phyloP scores from a whole-genome alignment of 2,797 vertebrate species.

The Macropodus opercularis region DNA sequence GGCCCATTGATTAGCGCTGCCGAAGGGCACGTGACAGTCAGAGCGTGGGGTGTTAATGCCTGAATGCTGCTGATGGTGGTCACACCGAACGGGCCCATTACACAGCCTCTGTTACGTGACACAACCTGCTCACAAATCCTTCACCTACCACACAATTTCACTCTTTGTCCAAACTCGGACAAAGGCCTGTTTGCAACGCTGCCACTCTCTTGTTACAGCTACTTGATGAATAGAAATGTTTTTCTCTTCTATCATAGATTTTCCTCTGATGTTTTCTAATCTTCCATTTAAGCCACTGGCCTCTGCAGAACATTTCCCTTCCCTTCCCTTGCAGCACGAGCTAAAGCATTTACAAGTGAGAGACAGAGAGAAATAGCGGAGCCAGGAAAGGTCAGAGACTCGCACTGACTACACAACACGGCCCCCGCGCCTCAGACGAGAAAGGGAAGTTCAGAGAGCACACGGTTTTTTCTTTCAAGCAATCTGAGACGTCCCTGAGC shows the following conservation, averaged over 20 bases:
- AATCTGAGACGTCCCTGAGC: slow-evolving; percentile 11
- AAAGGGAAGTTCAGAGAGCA: slow-evolving; percentile 34
- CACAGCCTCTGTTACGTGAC: slow-evolving; percentile 33
- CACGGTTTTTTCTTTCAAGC: slow-evolving; percentile 4
- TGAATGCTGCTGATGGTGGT: slow-evolving; percentile 46
- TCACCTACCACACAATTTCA: slow-evolving; percentile 10
- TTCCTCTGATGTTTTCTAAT: slow-evolving; percentile 13
- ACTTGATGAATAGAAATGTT: slow-evolving; percentile 27
- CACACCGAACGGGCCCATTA: slow-evolving; percentile 52
- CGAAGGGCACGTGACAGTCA: slow-evolving; percentile 33
- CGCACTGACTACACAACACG: slow-evolving; percentile 12
- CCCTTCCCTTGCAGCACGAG: slow-evolving; percentile 21
- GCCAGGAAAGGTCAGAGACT: slow-evolving; percentile 45
- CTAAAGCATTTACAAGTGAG: slow-evolving; percentile 18
- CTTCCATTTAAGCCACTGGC: slow-evolving; percentile 30
- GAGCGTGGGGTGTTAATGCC: slow-evolving; percentile 44
- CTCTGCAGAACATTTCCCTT: slow-evolving; percentile 16
- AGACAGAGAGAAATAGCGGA: slow-evolving; percentile 19
- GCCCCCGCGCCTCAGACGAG: slow-evolving; percentile 17
- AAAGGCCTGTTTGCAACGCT: slow-evolving; percentile 1
- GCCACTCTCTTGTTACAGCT: slow-evolving; percentile 6
- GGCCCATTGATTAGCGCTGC: slow-evolving; percentile 49
- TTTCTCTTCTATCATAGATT: slow-evolving; percentile 9
- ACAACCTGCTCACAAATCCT: slow-evolving; percentile 4
- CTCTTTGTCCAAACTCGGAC: neutral